These are phyloP conservation scores for Lytechinus variegatus DNA, from an alignment of 35 echinoderm and acorn worm genomes.

Conservation along the genomic window DNA sequence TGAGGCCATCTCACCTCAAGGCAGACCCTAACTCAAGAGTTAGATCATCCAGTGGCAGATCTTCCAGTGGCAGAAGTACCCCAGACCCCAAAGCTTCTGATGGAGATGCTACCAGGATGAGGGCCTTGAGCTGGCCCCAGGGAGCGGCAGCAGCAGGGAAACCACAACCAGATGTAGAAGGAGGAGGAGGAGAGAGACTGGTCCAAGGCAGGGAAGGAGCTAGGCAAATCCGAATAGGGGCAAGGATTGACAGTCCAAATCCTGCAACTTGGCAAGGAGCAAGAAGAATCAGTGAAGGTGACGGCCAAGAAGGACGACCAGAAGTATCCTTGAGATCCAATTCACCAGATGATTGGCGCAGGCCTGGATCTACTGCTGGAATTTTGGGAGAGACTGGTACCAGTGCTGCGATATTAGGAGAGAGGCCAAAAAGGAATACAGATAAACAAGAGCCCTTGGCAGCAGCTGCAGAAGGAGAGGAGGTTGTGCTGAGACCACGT, in stretches of 20 bases:
- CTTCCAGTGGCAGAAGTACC: background rate
- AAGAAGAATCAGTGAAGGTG: background rate
- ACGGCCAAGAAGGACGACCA: background rate
- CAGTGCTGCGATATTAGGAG: background rate
- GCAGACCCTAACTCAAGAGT: background rate
- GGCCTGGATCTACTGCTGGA: background rate
- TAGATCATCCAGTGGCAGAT: background rate
- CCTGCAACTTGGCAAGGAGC: background rate
- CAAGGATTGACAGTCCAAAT: too few relatives aligned
- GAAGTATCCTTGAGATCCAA: background rate
- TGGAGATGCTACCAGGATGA: background rate
- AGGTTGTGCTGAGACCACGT: background rate
- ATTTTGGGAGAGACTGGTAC: background rate
- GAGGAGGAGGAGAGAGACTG: background rate
- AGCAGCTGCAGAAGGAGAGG: background rate
- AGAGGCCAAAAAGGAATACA: background rate
- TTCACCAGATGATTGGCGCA: background rate
- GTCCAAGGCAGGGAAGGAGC: background rate
- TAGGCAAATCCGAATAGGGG: too few relatives aligned
- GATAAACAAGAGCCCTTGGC: background rate
- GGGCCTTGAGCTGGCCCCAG: slow-evolving; percentile 5
- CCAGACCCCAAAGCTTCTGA: background rate
- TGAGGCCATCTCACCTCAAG: background rate
- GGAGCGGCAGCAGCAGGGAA: background rate
- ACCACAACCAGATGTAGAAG: background rate